Base-by-base conservation (phyloP, 2,113 vertebrate genomes). In the Ivindomyrus marchei region DNA sequence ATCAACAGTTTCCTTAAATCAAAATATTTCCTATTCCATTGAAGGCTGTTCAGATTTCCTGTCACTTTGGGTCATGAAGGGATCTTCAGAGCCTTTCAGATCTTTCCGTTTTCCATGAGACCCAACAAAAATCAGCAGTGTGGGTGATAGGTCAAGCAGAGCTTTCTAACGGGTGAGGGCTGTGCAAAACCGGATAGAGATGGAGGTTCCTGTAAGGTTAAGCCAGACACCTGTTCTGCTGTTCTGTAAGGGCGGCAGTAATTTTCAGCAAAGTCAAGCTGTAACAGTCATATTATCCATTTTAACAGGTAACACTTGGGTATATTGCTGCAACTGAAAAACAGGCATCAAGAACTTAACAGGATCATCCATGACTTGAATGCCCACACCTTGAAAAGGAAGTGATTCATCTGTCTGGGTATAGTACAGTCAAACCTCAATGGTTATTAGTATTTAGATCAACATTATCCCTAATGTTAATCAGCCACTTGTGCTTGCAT, bases 11-110 rank as follows among this genome's bases (percentile, higher is more conserved):
- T 52, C 27, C 86, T 86, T 70, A 45, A 53, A 77, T 27, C 24
- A 92, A 93, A 92, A 93, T 88, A 91, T 90, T 92, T 94, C 93
- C 93, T 89, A 86, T 70, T 49, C n/a, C 53, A 90, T 46, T 85
- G 74, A 89, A 91, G 70, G 52, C 89, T 89, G 90, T 91, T 70
- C 89, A 56, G 47, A 92, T 90, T 58, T 77, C 91, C 74, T 27
- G 88, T 53, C 11, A 5, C 45, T 87, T 31, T 86, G 53, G 84
- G 89, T 50, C 56, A 87, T 36, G 56, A 86, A 53, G 24, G 45
- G 77, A 84, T 39, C 42, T 87, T 77, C 62, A 31, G 88, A 74
- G 85, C 31, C 45, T 36, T 31, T n/a, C 13, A 19, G n/a, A 47
- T 52, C 49, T 53, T 52, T 36, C 66, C 1, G n/a, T 74, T 49